Percentiles rank a stretch among this genome's conserved stretches.
phyloP scores from a whole-genome alignment of 2,888 invertebrate genomes.

The Drosophila mayaguana region DNA sequence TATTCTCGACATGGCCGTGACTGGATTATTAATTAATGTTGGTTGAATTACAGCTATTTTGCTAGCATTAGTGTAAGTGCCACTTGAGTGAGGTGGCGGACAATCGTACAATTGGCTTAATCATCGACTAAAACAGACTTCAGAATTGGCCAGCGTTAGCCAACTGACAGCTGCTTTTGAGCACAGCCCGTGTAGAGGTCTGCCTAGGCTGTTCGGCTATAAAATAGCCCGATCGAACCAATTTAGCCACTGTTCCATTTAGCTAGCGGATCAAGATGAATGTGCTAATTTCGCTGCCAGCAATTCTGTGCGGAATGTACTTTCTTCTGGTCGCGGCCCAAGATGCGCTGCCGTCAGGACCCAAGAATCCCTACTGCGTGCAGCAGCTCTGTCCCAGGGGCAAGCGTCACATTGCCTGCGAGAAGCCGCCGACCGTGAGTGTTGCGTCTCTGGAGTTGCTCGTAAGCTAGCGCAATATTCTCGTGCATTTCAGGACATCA shows the following conservation, averaged over 20 bases:
- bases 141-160: neutral
- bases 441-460: too few species aligned
- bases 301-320: constrained; percentile 2
- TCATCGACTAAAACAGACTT: constrained; percentile 30
- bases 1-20: too few species aligned
- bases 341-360: constrained; percentile 35
- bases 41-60: neutral
- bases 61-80: neutral
- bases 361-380: constrained; percentile 54
- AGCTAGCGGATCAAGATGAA: constrained; percentile 24
- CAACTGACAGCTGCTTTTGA: constrained; percentile 49
- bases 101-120: constrained; percentile 6
- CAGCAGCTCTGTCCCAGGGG: constrained; percentile 48
- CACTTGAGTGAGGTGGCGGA: neutral
- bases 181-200: neutral
- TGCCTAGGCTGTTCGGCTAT: neutral
- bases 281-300: constrained; percentile 14
- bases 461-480: neutral
- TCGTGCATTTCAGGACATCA: constrained; percentile 17
- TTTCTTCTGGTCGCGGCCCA: constrained; percentile 16
- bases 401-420: constrained; percentile 65
- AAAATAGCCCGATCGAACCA: constrained; percentile 6
- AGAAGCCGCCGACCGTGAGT: constrained; percentile 38
- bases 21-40: too few species aligned
- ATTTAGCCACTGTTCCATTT: constrained; percentile 10